These are phyloP conservation scores for Malurus melanocephalus DNA, from an alignment of 2,113 vertebrate species.

Conservation along the genomic window DNA sequence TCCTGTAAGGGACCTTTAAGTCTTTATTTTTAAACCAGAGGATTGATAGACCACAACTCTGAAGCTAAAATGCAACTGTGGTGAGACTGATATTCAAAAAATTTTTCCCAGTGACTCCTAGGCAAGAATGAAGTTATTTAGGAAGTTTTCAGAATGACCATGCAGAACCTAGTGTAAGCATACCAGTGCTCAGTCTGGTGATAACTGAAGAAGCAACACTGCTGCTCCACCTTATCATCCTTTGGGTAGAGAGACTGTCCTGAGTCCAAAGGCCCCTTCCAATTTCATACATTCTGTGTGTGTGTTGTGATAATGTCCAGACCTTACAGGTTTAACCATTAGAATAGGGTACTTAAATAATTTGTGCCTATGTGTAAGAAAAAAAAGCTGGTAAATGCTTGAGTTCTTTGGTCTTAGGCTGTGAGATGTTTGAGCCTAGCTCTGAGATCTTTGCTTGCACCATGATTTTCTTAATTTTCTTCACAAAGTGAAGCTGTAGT, in stretches of 20 bases:
- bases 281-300: not conserved
- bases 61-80: not conserved
- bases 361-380: not conserved
- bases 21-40: not conserved
- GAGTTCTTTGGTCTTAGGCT: not conserved
- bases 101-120: not conserved
- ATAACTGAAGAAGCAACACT: not conserved
- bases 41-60: not conserved
- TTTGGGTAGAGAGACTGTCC: not conserved
- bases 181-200: not conserved
- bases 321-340: not conserved
- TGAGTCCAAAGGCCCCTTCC: not conserved
- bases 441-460: not conserved
- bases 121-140: not conserved
- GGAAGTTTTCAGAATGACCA: not conserved
- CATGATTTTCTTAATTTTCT: not conserved
- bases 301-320: not conserved
- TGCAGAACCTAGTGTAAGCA: not conserved
- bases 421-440: not conserved
- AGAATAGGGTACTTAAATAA: not conserved
- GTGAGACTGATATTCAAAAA: not conserved
- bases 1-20: not conserved
- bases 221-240: not conserved
- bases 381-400: not conserved
- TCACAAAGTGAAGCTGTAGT: not conserved